Base-by-base conservation (phyloP, 2,113 vertebrate species). In the Upupa epops region DNA sequence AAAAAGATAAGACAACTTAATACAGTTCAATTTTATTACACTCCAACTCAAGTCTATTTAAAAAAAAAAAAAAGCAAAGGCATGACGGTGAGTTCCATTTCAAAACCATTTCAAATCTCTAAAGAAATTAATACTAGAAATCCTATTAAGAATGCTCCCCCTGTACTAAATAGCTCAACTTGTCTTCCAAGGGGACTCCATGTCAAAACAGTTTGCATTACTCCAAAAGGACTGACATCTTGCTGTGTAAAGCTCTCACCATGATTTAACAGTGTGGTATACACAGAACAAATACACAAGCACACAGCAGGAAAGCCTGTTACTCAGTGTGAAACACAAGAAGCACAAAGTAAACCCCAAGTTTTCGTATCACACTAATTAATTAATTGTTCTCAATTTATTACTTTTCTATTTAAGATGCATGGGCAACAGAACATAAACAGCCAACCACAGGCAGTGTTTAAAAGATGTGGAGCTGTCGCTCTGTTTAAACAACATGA, bases 331-430 rank as follows among this genome's bases (percentile, higher is more conserved):
- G 40, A 96, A 84, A 60, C 18, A 66, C 12, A 75, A 74, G 17
- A 77, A 91, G 45, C 87, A 65, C 29, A 85, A 92, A 94, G 72
- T 52, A 94, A 94, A 89, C n/a, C 22, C 13, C 45, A 83, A 78
- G 18, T 60, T 92, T 68, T 86, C 12, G 8, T 60, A 66, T 32
- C n/a, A 70, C 5, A 75, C 31, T 26, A 82, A 72, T 77, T 74
- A 8, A 86, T 76, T 72, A 5, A n/a, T 6, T 74, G 83, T 69
- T 17, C 8, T 28, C 31, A 2, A 28, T 54, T 61, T 72, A 78
- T 81, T 34, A 8, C 5, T 49, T 86, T 78, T 42, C 28, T 56
- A 14, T n/a, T 84, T 68, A 83, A 89, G 92, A 89, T 40, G 59
- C 17, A 51, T 5, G 32, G 21, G 28, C 49, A 66, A 6, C 1